Evolutionary conservation across 2,797 vertebrate genomes (phyloP).

Genomic region (Hippocampus kuda): DNA sequence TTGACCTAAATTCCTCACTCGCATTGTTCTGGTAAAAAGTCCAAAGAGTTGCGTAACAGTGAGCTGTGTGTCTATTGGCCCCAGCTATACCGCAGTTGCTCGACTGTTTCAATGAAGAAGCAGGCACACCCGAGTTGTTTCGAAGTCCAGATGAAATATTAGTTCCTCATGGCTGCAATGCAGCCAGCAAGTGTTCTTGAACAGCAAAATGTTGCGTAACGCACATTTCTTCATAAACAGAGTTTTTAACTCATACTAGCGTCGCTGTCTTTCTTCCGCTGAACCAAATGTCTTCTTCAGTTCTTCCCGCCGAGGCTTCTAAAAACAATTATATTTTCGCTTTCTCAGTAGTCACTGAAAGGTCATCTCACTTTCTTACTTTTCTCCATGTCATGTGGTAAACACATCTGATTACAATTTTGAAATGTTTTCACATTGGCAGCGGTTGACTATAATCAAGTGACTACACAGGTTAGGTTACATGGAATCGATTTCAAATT

Average conservation of each 20-base stretch:
- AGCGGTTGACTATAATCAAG: no score
- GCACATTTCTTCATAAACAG: background rate
- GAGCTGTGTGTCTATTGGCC: background rate
- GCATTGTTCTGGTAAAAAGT: slow-evolving; percentile 31
- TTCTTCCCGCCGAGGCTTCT: background rate
- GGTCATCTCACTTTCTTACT: background rate
- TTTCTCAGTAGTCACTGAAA: background rate
- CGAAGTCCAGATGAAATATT: background rate
- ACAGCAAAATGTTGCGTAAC: background rate
- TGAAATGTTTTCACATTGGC: no score
- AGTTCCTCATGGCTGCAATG: background rate
- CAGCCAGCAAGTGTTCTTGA: background rate
- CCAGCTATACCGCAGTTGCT: background rate
- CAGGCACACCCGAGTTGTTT: background rate
- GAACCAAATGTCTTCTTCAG: background rate
- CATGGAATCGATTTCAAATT: no score
- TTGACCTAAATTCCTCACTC: slow-evolving; percentile 65
- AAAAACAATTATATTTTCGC: background rate
- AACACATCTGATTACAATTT: no score
- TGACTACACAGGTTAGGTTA: no score
- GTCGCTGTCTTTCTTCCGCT: background rate
- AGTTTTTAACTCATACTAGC: no score
- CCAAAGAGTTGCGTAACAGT: slow-evolving; percentile 7
- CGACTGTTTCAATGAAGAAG: background rate
- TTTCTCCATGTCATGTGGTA: no score